Conservation (phyloP, 2,113 vertebrate species). For the Hyla sarda region DNA sequence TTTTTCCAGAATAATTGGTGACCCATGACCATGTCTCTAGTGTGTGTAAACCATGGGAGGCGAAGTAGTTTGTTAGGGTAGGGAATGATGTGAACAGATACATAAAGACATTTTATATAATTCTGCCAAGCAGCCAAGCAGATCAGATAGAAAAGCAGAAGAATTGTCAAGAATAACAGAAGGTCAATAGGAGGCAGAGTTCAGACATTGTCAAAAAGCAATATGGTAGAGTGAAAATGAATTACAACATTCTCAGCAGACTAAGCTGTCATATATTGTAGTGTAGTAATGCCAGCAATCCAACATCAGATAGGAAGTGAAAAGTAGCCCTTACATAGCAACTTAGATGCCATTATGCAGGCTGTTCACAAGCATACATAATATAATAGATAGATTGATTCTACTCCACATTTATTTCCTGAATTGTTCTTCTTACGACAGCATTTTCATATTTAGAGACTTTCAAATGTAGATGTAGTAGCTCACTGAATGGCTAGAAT, state of each 20-base stretch:
- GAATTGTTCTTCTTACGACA: neutral
- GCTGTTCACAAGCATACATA: no score
- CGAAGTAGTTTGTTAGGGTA: neutral
- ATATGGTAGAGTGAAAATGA: neutral
- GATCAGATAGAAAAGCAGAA: neutral
- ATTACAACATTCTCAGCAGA: neutral
- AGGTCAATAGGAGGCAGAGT: conserved; percentile 1
- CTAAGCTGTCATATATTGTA: neutral
- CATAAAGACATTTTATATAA: neutral
- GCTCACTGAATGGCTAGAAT: neutral
- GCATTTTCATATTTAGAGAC: neutral
- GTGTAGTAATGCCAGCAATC: neutral
- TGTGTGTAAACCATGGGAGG: neutral
- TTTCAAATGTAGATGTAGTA: neutral
- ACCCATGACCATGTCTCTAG: neutral
- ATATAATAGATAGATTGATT: no score
- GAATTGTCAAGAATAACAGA: conserved; percentile 2
- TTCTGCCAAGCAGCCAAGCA: neutral
- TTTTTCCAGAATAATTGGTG: neutral
- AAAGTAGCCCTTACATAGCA: neutral
- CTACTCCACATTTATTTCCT: neutral
- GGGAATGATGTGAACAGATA: neutral
- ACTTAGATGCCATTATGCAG: neutral
- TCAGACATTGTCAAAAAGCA: conserved; percentile 19
- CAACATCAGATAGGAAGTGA: neutral